Conservation (phyloP, 2,113 vertebrate species). For the Oxyruncus cristatus region DNA sequence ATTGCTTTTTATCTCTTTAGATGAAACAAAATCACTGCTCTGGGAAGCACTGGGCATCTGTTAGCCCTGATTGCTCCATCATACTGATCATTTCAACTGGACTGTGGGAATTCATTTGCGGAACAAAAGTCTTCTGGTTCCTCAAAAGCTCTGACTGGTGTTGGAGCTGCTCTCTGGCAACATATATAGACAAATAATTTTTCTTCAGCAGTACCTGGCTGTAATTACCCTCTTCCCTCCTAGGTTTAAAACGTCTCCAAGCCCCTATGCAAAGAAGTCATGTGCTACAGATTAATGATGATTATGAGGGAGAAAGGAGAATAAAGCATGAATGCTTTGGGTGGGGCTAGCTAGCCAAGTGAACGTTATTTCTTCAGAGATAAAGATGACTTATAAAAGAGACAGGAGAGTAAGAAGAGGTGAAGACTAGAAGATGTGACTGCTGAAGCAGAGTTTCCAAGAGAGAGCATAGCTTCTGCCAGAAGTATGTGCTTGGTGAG, state of each 20-base stretch:
- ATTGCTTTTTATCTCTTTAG: constrained; percentile 43
- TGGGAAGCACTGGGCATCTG: constrained; percentile 31
- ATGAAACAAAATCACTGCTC: constrained; percentile 47
- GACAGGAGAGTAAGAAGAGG: neutral
- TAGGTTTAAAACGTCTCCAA: neutral
- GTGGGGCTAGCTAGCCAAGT: neutral
- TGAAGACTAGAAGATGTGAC: neutral
- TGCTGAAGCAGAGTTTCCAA: neutral
- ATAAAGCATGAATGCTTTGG: neutral
- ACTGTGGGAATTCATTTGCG: neutral
- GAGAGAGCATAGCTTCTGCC: neutral
- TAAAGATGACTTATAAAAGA: neutral
- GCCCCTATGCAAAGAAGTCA: neutral
- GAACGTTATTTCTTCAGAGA: neutral
- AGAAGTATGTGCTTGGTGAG: neutral
- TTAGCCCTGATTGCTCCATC: constrained; percentile 26
- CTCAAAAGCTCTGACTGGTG: neutral
- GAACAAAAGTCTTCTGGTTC: neutral
- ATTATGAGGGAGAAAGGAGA: neutral
- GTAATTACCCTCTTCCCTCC: neutral
- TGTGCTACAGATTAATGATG: neutral
- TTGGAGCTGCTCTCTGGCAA: neutral
- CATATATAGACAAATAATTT: neutral
- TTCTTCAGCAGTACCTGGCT: neutral
- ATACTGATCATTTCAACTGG: constrained; percentile 15